Percentiles rank a stretch among this genome's conserved stretches.
Conservation (phyloP, 2,797 vertebrate species). For the Cynopterus sphinx region DNA sequence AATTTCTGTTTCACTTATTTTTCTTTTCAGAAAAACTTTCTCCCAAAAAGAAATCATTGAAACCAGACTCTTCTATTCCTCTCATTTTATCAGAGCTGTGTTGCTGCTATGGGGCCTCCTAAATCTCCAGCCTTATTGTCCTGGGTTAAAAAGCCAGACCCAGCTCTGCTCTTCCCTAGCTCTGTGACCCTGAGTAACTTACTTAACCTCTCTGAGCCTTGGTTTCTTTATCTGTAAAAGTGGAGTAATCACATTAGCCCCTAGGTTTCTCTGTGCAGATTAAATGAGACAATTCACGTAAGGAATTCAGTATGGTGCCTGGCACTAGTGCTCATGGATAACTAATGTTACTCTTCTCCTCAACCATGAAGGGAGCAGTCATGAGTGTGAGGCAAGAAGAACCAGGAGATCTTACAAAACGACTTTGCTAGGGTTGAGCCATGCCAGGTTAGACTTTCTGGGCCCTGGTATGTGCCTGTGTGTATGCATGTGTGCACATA, state of each 20-base stretch:
- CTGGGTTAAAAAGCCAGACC: not conserved
- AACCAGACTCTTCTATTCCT: not conserved
- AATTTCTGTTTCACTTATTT: not conserved
- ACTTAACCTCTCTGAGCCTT: not conserved
- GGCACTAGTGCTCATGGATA: not conserved
- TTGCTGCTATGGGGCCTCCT: not conserved
- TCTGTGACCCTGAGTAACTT: not conserved
- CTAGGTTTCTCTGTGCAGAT: not conserved
- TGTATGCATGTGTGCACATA: not conserved
- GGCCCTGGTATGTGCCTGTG: rapidly evolving
- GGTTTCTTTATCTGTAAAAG: not conserved
- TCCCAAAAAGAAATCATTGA: not conserved
- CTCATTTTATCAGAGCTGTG: not conserved
- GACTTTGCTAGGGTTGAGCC: not conserved
- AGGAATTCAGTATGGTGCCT: not conserved
- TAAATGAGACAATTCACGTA: not conserved
- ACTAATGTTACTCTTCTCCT: not conserved
- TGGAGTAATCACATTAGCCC: not conserved
- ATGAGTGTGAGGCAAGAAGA: rapidly evolving
- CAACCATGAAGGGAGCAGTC: not conserved
- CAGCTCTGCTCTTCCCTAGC: not conserved
- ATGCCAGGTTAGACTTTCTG: not conserved
- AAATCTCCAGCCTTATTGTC: not conserved
- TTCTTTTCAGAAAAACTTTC: not conserved
- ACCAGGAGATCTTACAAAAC: not conserved